Evolutionary conservation across 2,113 vertebrate genomes (phyloP), one percentile per base, ranked within the genome.

Genomic region (Xiphophorus maculatus): DNA sequence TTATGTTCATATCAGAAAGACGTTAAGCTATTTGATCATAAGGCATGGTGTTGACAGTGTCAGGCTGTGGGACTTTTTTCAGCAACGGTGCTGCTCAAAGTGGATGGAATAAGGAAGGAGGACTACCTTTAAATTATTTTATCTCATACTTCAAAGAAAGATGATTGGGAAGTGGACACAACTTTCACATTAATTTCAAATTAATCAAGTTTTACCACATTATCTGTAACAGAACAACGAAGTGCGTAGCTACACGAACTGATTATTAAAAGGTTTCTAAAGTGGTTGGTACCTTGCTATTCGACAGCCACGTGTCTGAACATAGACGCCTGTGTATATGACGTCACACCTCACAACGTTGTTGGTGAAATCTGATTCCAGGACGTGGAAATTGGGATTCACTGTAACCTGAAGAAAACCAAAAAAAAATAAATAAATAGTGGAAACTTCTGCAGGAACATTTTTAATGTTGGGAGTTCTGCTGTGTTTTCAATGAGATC

Each of bases 281-380:
- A 48, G 44, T 48, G 17, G 44, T 17, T 48, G 17, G 33, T 1
- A 96, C 96, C 94, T 94, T 13, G 93, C 85, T 76, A 96, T 77
- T 71, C 90, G 86, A 87, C 96, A 96, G 91, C 94, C 94, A 32
- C 88, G 90, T 8, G 95, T 95, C 84, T 95, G 92, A 37, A 94
- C 93, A n/a, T 95, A 92, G 32, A 81, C 37, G n/a, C 96, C 96
- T 0, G 94, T 95, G 92, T 96, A 96, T 17, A 74, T 91, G 71
- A 96, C 40, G 10, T 96, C 95, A 88, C 96, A 96, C 63, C 90
- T 90, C 86, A 95, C 95, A 6, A 94, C 48, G 44, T 96, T 96
- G 91, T 96, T 96, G 60, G 88, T 94, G 82, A 94, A 95, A 84
- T 96, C 95, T 0, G 93, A 95, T 83, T 96, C 96, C 51, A 82